Conservation (phyloP, 2,797 vertebrate species). For the Tenualosa ilisha region DNA sequence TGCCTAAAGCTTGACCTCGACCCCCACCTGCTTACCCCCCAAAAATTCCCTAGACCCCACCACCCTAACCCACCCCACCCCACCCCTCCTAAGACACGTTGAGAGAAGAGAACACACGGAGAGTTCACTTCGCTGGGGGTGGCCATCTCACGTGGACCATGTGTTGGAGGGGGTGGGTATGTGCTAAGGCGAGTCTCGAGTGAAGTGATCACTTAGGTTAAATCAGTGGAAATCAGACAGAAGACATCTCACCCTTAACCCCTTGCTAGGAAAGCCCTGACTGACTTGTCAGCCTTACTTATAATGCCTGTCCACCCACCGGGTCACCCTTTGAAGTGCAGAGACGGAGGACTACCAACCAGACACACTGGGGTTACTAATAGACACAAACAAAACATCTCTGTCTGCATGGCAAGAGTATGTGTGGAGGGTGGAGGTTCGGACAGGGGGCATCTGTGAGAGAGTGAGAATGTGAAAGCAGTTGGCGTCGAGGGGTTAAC, state of each 20-base stretch:
- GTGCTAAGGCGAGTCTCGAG: slow-evolving; percentile 11
- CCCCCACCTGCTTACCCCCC: neutral
- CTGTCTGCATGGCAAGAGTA: slow-evolving; percentile 57
- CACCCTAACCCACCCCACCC: neutral
- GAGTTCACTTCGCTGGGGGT: neutral
- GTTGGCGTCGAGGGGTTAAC: slow-evolving; percentile 71
- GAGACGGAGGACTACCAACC: slow-evolving; percentile 63
- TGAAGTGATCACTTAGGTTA: slow-evolving; percentile 17
- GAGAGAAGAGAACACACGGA: slow-evolving; percentile 20
- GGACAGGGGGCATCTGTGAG: slow-evolving; percentile 17
- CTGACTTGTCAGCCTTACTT: slow-evolving; percentile 49
- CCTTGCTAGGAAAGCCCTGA: slow-evolving; percentile 29
- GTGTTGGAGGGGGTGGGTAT: neutral
- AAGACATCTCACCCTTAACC: slow-evolving; percentile 70
- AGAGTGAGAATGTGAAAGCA: slow-evolving; percentile 61
- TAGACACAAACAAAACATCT: slow-evolving; percentile 73
- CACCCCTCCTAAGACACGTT: slow-evolving; percentile 22
- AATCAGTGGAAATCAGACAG: slow-evolving; percentile 70
- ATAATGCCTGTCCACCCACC: slow-evolving; percentile 62
- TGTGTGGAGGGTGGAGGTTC: slow-evolving; percentile 38
- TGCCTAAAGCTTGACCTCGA: slow-evolving; percentile 40
- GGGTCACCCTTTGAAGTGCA: slow-evolving; percentile 66
- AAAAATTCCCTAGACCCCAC: neutral
- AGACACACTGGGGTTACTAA: slow-evolving; percentile 61
- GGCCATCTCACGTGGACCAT: neutral